Percentiles rank a stretch among this genome's conserved stretches.
Evolutionary conservation across 2,888 invertebrate species (phyloP).

Genomic region (Hypena proboscidalis): DNA sequence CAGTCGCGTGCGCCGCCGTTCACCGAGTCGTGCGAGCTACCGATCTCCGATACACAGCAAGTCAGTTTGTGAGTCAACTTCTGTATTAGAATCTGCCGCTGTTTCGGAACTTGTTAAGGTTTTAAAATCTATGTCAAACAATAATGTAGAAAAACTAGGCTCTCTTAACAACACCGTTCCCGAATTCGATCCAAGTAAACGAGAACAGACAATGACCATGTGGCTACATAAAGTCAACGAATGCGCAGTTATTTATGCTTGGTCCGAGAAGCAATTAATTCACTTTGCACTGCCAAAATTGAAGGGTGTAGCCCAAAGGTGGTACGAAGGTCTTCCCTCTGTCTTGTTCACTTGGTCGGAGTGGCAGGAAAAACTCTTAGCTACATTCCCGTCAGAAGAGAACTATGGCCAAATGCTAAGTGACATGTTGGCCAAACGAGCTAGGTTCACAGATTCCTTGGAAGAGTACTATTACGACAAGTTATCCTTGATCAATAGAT

Average conservation of each 20-base stretch:
- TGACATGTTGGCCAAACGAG: conserved; percentile 24
- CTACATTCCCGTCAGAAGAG: conserved; percentile 32
- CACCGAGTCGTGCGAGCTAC: no score
- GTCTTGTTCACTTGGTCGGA: conserved; percentile 32
- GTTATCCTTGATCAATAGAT: conserved; percentile 1
- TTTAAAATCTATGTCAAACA: no score
- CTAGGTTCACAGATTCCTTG: not conserved
- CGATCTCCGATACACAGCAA: no score
- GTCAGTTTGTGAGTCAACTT: no score
- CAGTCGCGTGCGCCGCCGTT: no score
- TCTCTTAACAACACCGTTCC: no score
- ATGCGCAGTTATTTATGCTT: conserved; percentile 29
- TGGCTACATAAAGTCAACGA: conserved; percentile 17
- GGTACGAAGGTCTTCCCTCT: conserved; percentile 30
- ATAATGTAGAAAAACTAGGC: no score
- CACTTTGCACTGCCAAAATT: conserved; percentile 35
- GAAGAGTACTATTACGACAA: conserved; percentile 9
- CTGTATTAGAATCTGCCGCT: no score
- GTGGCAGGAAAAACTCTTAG: conserved; percentile 33
- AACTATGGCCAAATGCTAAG: conserved; percentile 26
- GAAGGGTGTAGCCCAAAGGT: conserved; percentile 30
- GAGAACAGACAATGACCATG: conserved; percentile 8
- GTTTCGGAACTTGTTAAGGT: no score
- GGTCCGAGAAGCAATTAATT: conserved; percentile 27
- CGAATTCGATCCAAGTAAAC: conserved; percentile 6